These are phyloP conservation scores for Camponotus vicinus DNA, from an alignment of 1,140 invertebrate species.

Conservation along the genomic window DNA sequence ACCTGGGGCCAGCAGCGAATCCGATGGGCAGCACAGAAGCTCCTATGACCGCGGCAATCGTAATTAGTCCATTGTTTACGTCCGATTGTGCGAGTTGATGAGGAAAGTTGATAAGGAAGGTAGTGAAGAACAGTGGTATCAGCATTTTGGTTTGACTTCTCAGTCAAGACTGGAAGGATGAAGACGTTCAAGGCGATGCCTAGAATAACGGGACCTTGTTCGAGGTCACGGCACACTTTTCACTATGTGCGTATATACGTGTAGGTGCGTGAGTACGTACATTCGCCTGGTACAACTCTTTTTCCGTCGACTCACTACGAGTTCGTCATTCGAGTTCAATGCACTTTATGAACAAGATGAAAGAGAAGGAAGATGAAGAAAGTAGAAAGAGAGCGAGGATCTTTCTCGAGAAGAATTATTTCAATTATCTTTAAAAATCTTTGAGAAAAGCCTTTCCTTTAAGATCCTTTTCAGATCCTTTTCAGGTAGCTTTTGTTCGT, in stretches of 20 bases:
- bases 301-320: slow-evolving; percentile 58
- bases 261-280: neutral
- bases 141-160: slow-evolving; percentile 84
- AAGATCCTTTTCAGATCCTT: neutral
- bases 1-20: slow-evolving; percentile 82
- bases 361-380: neutral
- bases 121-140: slow-evolving; percentile 78
- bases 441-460: neutral
- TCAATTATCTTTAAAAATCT: neutral
- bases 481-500: neutral
- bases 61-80: slow-evolving; percentile 71
- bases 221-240: slow-evolving; percentile 85
- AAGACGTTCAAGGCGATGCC: slow-evolving; percentile 78
- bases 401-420: neutral
- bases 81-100: slow-evolving; percentile 68
- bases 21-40: slow-evolving; percentile 75
- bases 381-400: neutral
- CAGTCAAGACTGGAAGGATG: slow-evolving; percentile 82
- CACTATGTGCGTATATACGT: slow-evolving; percentile 22
- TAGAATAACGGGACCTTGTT: slow-evolving; percentile 84
- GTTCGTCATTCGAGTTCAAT: slow-evolving; percentile 71
- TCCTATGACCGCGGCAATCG: slow-evolving; percentile 74
- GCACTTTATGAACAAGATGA: slow-evolving; percentile 35
- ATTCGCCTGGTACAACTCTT: slow-evolving; percentile 36
- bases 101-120: slow-evolving; percentile 73